Evolutionary conservation across 2,888 invertebrate species (phyloP), one percentile per base, ranked within the genome.

Genomic region (Nowickia ferox): DNA sequence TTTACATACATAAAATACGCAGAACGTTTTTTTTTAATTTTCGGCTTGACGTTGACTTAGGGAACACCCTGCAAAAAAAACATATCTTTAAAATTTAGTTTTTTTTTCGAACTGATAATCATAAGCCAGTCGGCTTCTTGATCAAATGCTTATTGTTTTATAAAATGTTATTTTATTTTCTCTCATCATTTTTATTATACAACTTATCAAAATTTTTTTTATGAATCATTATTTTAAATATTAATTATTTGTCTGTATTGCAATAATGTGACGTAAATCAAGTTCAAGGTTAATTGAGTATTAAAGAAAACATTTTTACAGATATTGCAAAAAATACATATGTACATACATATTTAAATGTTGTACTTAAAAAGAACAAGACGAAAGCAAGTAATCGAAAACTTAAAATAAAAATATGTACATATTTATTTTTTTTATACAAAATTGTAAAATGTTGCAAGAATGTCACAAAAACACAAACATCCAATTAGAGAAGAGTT

Each of bases 251-350:
- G 57, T 42, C 40, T 69, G 48, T 13, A 68, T 68, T 38, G 40
- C 11, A n/a, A 30, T 59, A 51, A 51, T 59, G 30, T 30, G 68
- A 59, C 46, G 68, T 61, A n/a, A n/a, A n/a, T 59, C 42, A 66
- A 77, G 77, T 77, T 77, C 77, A 77, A 77, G 77, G 77, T 15
- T 59, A 44, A 57, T 76, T 77, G 55, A 5, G 42, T 63, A 42
- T 53, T 48, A 30, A 59, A 48, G 42, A 30, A 30, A 30, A 30
- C 30, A 30, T 30, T 44, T 17, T 66, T 48, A 30, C 22, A 65
- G 9, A 44, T n/a, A 48, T 15, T 22, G 15, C 40, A 19, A 51
- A 8, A 30, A 66, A 40, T 13, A 40, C 2, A 68, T 51, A 51
- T 40, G 15, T 68, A 30, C 51, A 40, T 13, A 40, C 2, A 68